A percentile compares a stretch with the other conserved stretches of the same genome.
Conservation (phyloP, 2,113 vertebrate genomes). For the Rallus limicola region DNA sequence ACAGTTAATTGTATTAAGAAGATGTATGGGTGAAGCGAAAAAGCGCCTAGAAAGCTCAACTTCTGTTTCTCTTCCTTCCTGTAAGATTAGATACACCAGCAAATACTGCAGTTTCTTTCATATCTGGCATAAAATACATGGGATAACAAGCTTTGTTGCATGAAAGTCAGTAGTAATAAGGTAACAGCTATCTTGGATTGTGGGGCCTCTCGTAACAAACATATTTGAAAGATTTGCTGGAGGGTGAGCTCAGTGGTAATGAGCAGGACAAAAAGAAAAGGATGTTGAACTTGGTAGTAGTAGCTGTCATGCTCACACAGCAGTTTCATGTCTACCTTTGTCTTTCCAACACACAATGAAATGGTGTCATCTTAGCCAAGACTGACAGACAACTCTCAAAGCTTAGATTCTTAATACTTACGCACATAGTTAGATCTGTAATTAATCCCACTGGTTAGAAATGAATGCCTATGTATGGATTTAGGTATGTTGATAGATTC, state of each 20-base stretch:
- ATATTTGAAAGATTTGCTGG: background rate
- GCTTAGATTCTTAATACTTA: background rate
- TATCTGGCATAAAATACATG: background rate
- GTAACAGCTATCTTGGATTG: background rate
- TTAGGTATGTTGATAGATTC: background rate
- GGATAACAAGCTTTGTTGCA: background rate
- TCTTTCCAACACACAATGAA: background rate
- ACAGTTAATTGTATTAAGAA: background rate
- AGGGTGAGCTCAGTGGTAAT: background rate
- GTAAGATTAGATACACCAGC: background rate
- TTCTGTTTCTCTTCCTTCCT: background rate
- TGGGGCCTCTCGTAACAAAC: background rate
- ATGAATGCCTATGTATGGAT: background rate
- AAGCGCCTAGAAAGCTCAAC: background rate
- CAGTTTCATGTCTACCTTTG: background rate
- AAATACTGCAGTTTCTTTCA: background rate
- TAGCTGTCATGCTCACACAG: background rate
- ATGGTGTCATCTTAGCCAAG: background rate
- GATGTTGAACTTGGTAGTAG: background rate
- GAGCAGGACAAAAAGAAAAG: background rate
- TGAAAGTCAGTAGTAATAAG: background rate
- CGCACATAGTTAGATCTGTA: background rate
- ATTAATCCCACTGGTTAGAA: background rate
- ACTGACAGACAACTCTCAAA: background rate
- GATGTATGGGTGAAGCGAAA: background rate